A percentile compares a stretch with the other conserved stretches of the same genome.
Conservation (phyloP, 2,888 invertebrate genomes). For the Ochropleura plecta region DNA sequence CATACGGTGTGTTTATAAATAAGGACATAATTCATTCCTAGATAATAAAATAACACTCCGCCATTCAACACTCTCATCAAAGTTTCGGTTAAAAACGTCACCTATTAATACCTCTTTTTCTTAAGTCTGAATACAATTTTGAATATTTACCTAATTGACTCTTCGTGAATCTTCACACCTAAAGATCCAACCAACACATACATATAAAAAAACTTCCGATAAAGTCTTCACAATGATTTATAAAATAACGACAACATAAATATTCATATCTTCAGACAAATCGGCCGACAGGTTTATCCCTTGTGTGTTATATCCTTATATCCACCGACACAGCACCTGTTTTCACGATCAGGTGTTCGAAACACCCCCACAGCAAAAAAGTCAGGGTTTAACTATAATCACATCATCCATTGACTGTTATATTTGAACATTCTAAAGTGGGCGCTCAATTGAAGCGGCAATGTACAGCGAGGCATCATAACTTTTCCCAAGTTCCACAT, state of each 20-base stretch:
- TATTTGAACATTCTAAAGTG: background rate
- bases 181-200: background rate
- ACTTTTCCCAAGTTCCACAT: conserved; percentile 27
- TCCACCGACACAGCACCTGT: conserved; percentile 75
- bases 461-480: conserved; percentile 12
- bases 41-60: background rate
- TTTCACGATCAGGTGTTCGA: conserved; percentile 78
- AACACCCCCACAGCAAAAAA: conserved; percentile 56
- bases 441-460: conserved; percentile 5
- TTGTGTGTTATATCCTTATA: conserved; percentile 50
- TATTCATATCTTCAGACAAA: conserved; percentile 69
- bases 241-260: conserved; percentile 9
- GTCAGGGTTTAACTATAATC: background rate
- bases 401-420: conserved; percentile 59
- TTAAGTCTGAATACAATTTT: background rate
- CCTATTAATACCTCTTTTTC: background rate
- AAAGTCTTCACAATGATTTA: conserved; percentile 10
- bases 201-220: background rate
- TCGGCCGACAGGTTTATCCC: conserved; percentile 62
- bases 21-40: background rate
- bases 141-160: background rate
- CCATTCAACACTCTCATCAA: background rate
- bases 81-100: background rate
- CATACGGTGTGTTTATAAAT: background rate
- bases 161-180: background rate